Evolutionary conservation across 2,113 vertebrate genomes (phyloP).

Genomic region (Platysteira castanea): DNA sequence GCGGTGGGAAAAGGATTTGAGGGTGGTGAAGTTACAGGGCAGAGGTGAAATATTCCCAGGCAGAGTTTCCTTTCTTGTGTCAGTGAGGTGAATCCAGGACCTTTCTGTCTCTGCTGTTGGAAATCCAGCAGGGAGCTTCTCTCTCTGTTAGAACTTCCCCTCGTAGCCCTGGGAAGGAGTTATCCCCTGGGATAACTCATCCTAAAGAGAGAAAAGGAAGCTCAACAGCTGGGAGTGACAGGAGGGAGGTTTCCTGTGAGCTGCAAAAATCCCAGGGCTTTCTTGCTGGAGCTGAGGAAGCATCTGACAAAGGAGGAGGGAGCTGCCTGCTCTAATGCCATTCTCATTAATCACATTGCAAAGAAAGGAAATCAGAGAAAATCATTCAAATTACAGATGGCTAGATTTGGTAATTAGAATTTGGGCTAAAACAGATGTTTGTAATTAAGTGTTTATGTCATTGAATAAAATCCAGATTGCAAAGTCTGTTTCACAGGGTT

Average conservation of each 20-base stretch:
- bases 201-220: not conserved
- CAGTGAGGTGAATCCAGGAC: not conserved
- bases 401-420: constrained; percentile 80
- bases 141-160: not conserved
- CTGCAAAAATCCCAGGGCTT: not conserved
- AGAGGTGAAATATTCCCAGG: not conserved
- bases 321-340: constrained; percentile 29
- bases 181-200: not conserved
- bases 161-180: not conserved
- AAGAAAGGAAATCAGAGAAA: constrained; percentile 73
- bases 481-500: constrained; percentile 61
- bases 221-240: constrained; percentile 15
- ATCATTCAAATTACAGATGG: constrained; percentile 79
- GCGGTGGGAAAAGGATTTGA: not conserved
- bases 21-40: not conserved
- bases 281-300: not conserved
- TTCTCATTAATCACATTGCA: constrained; percentile 70
- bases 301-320: not conserved
- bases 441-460: constrained; percentile 81
- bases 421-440: constrained; percentile 79
- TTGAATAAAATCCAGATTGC: constrained; percentile 75
- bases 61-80: not conserved
- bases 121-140: not conserved
- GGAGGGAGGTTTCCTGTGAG: constrained; percentile 32
- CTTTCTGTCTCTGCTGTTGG: not conserved